These are phyloP conservation scores for Drosophila arizonae DNA, from an alignment of 1,140 invertebrate genomes.

Conservation along the genomic window DNA sequence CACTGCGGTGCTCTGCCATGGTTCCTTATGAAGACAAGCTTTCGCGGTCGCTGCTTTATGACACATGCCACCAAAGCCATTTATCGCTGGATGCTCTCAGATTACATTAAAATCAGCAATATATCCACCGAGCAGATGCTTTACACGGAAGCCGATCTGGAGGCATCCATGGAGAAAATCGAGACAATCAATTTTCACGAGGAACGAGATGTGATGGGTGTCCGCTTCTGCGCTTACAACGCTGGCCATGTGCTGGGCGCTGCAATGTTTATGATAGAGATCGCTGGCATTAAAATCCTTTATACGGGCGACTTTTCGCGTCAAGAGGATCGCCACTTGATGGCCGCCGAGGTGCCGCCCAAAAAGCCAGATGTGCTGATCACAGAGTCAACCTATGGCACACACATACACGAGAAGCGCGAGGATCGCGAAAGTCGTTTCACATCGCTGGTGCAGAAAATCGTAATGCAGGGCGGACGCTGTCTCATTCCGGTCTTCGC, in stretches of 20 bases:
- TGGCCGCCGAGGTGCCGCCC: constrained; percentile 99
- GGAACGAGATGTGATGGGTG: constrained; percentile 98
- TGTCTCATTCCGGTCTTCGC: constrained; percentile 99
- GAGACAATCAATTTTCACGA: constrained; percentile 99
- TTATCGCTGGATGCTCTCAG: constrained; percentile 98
- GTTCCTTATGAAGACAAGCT: constrained; percentile 98
- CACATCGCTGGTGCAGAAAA: constrained; percentile 97
- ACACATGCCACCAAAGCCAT: constrained; percentile 99
- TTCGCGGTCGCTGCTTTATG: constrained; percentile 99
- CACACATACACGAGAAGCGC: constrained; percentile 98
- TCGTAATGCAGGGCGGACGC: constrained; percentile 96
- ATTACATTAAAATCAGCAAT: constrained; percentile 99
- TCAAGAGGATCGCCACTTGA: constrained; percentile 99
- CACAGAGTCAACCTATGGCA: constrained; percentile 99
- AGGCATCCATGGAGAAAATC: constrained; percentile 99
- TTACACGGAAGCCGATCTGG: constrained; percentile 98
- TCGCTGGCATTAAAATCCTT: constrained; percentile 97
- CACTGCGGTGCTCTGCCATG: constrained; percentile 99
- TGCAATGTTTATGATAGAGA: constrained; percentile 99
- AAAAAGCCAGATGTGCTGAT: constrained; percentile 98
- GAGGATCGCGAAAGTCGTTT: constrained; percentile 98
- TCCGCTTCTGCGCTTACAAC: constrained; percentile 99
- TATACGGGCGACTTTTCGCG: constrained; percentile 99
- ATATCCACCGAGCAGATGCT: constrained; percentile 99
- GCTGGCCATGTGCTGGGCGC: constrained; percentile 99